These are phyloP conservation scores for Latrodectus elegans DNA, from an alignment of 2,888 invertebrate species.

Conservation along the genomic window DNA sequence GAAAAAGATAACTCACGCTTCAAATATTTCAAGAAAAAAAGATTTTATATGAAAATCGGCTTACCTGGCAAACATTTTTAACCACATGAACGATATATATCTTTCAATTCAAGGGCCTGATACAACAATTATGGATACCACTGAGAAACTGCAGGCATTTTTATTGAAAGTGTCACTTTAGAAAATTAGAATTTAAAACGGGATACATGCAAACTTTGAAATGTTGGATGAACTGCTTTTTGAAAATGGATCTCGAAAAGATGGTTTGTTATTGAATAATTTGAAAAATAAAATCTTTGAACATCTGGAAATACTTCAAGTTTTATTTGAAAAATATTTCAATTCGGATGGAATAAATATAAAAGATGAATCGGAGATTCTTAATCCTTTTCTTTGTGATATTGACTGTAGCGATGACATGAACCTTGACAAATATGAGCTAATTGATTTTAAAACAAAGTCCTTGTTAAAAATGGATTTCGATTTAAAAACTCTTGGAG, in stretches of 20 bases:
- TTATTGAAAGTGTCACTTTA: slow-evolving; percentile 51
- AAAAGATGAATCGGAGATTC: too few species aligned
- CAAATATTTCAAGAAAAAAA: too few species aligned
- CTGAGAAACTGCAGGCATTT: slow-evolving; percentile 52
- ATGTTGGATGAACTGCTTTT: slow-evolving; percentile 54
- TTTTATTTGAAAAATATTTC: too few species aligned
- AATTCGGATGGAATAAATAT: too few species aligned
- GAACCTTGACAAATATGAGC: too few species aligned
- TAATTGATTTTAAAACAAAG: too few species aligned
- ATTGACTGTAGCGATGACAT: too few species aligned
- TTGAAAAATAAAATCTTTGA: too few species aligned
- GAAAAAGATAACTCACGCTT: too few species aligned
- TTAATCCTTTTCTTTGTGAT: slow-evolving; percentile 17
- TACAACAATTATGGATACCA: slow-evolving; percentile 47
- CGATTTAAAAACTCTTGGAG: too few species aligned
- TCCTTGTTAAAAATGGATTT: too few species aligned
- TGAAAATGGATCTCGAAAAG: slow-evolving; percentile 24
- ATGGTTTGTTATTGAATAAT: neutral
- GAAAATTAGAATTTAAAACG: slow-evolving; percentile 49
- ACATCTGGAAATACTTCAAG: too few species aligned
- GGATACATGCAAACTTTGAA: slow-evolving; percentile 47
- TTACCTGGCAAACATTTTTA: slow-evolving; percentile 36
- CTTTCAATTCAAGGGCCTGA: slow-evolving; percentile 43
- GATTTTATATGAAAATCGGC: slow-evolving; percentile 62
- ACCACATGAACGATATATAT: slow-evolving; percentile 37